These are phyloP conservation scores for Fundulus diaphanus DNA, from an alignment of 2,797 vertebrate genomes.

Conservation along the genomic window DNA sequence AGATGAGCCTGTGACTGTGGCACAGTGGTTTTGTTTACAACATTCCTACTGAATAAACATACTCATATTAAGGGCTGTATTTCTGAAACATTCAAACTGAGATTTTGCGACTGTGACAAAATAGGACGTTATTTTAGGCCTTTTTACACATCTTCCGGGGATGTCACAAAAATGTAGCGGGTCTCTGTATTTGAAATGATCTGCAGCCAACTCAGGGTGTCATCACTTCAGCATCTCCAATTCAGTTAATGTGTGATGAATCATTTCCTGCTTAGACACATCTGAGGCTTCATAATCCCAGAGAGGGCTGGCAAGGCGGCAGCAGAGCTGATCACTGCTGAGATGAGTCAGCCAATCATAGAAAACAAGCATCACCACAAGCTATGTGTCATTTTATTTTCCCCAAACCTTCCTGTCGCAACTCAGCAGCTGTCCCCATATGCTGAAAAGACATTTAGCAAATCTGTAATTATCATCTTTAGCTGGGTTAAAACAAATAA, in stretches of 20 bases:
- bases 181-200: background rate
- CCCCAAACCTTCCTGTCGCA: conserved; percentile 37
- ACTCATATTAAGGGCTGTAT: background rate
- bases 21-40: background rate
- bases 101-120: background rate
- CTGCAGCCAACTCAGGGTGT: background rate
- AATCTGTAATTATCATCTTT: conserved; percentile 63
- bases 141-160: background rate
- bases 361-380: conserved; percentile 55
- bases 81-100: background rate
- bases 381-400: conserved; percentile 54
- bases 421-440: conserved; percentile 24
- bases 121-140: background rate
- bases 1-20: background rate
- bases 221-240: background rate
- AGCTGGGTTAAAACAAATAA: conserved; percentile 61
- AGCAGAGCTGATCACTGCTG: conserved; percentile 31
- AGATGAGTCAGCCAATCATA: conserved; percentile 62
- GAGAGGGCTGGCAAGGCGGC: background rate
- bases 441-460: conserved; percentile 50
- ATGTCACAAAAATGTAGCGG: background rate
- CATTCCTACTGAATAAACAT: background rate
- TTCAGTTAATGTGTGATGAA: conserved; percentile 24
- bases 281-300: conserved; percentile 51
- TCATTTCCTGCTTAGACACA: conserved; percentile 60